These are phyloP conservation scores for Caenorhabditis elegans DNA, from an alignment of 1,140 invertebrate species.

Conservation along the genomic window DNA sequence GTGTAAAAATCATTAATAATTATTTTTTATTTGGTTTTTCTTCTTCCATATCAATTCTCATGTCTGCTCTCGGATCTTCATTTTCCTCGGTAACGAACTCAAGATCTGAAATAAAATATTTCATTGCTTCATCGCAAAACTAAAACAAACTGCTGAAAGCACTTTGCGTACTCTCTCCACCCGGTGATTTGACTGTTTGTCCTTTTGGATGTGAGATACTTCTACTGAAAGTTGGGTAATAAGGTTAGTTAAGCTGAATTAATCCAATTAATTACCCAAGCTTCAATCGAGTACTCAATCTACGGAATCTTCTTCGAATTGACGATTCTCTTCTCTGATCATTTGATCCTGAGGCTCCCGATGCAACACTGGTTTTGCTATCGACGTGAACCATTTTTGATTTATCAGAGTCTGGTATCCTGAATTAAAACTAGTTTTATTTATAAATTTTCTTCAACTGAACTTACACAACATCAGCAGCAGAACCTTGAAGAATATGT, in stretches of 20 bases:
- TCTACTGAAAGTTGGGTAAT: neutral
- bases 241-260: too few species aligned
- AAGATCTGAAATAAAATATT: neutral
- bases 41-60: neutral
- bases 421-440: neutral
- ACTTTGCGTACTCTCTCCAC: conserved; percentile 3
- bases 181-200: neutral
- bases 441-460: neutral
- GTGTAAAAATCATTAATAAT: neutral
- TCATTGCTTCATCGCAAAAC: neutral
- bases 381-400: conserved; percentile 23
- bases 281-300: neutral
- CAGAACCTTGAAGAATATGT: conserved; percentile 4
- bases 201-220: neutral
- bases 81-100: conserved; percentile 1
- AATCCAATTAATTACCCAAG: too few species aligned
- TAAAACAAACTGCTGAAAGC: neutral
- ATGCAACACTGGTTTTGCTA: neutral
- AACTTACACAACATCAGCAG: conserved; percentile 12
- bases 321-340: neutral
- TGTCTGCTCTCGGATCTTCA: neutral
- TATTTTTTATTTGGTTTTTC: neutral
- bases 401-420: neutral
- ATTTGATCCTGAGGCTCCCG: neutral
- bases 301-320: conserved; percentile 9